These are phyloP conservation scores for Dromiciops gliroides DNA, from an alignment of 2,113 vertebrate species.

Conservation along the genomic window DNA sequence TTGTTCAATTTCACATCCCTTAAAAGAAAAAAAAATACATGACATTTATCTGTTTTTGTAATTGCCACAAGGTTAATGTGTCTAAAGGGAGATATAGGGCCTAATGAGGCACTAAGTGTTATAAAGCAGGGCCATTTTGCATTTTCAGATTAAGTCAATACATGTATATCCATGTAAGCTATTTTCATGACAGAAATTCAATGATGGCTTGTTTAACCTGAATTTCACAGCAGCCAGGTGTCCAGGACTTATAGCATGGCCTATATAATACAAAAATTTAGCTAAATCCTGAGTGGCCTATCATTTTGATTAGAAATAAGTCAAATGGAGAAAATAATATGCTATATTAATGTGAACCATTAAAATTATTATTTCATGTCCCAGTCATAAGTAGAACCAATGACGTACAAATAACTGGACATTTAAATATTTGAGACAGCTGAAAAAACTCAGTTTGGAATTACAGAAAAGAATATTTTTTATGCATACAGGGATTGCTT, in stretches of 20 bases:
- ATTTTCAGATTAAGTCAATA: conserved; percentile 80
- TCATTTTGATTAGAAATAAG: conserved; percentile 42
- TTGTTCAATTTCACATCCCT: conserved; percentile 51
- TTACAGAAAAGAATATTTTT: background rate
- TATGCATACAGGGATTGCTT: background rate
- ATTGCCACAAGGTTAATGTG: conserved; percentile 55
- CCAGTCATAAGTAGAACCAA: background rate
- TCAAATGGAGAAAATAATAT: background rate
- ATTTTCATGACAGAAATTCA: conserved; percentile 80
- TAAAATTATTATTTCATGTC: background rate
- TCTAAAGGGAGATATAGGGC: conserved; percentile 54
- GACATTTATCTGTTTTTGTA: conserved; percentile 54
- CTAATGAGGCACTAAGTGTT: conserved; percentile 68
- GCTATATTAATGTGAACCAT: background rate
- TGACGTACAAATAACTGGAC: background rate
- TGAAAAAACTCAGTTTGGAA: background rate
- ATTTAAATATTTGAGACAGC: background rate
- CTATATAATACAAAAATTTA: background rate
- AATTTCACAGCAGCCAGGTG: conserved; percentile 54
- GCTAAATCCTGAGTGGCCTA: background rate
- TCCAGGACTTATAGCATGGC: conserved; percentile 31
- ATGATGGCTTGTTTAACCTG: conserved; percentile 69
- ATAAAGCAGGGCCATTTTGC: conserved; percentile 75
- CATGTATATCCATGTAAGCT: conserved; percentile 65
- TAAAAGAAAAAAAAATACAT: conserved; percentile 10